These are phyloP conservation scores for Spicauda simplicius DNA, from an alignment of 2,888 invertebrate genomes.

Conservation along the genomic window DNA sequence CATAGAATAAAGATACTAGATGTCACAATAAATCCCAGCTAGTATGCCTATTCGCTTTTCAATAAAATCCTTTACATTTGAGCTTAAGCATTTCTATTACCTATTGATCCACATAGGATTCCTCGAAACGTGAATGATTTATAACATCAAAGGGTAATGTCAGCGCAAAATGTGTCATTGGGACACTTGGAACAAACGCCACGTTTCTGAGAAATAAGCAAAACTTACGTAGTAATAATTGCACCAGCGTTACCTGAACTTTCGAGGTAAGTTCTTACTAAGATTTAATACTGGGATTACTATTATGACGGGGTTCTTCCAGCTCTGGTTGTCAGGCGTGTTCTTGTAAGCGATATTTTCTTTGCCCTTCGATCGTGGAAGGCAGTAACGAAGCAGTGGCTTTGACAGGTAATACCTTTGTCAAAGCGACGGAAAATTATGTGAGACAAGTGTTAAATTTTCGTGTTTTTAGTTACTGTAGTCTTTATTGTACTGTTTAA, in stretches of 20 bases:
- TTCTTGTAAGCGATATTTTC: slow-evolving; percentile 72
- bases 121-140: slow-evolving; percentile 10
- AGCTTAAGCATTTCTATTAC: too few species aligned
- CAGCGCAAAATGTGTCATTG: slow-evolving; percentile 20
- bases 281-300: slow-evolving; percentile 36
- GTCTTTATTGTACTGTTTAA: too few species aligned
- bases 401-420: slow-evolving; percentile 73
- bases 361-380: slow-evolving; percentile 55
- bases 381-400: slow-evolving; percentile 62
- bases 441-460: not conserved
- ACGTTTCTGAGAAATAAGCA: slow-evolving; percentile 42
- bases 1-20: too few species aligned
- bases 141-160: slow-evolving; percentile 5
- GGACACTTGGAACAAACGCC: slow-evolving; percentile 31
- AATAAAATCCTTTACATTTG: too few species aligned
- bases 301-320: slow-evolving; percentile 49
- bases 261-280: slow-evolving; percentile 14
- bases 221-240: slow-evolving; percentile 61
- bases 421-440: slow-evolving; percentile 55
- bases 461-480: not conserved
- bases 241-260: slow-evolving; percentile 52
- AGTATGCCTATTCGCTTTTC: too few species aligned
- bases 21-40: too few species aligned
- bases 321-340: slow-evolving; percentile 55
- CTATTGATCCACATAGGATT: not conserved